A percentile compares a stretch with the other conserved stretches of the same genome.
phyloP scores from a whole-genome alignment of 1,140 invertebrate species.

The Aradophagus sp. region DNA sequence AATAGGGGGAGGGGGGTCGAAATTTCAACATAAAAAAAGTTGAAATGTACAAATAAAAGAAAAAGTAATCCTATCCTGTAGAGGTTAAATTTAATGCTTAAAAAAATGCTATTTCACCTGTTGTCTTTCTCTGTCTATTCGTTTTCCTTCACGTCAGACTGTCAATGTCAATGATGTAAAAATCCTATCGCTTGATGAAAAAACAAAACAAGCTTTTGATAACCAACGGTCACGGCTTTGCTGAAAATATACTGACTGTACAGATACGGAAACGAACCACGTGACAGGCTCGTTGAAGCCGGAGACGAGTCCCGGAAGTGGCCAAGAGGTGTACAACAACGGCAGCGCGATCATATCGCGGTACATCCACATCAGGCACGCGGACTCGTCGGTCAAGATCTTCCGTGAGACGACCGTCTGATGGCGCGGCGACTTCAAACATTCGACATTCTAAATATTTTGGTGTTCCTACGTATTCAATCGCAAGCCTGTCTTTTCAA shows the following conservation, averaged over 20 bases:
- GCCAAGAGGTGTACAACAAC: slow-evolving; percentile 56
- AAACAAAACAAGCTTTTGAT: no score
- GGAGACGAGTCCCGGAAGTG: slow-evolving; percentile 52
- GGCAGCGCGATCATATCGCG: slow-evolving; percentile 72
- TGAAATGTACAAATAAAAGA: no score
- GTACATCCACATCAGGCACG: slow-evolving; percentile 75
- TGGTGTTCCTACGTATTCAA: slow-evolving; percentile 63
- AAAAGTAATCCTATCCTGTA: no score
- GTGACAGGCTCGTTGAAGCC: slow-evolving; percentile 43
- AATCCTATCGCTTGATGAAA: no score
- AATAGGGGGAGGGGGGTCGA: no score
- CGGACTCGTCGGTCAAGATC: slow-evolving; percentile 74
- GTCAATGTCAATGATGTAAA: no score
- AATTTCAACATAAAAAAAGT: no score
- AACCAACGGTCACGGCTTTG: neutral
- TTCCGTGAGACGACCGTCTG: slow-evolving; percentile 76
- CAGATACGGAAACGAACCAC: slow-evolving; percentile 63
- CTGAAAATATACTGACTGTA: slow-evolving; percentile 17
- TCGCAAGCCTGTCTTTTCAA: no score
- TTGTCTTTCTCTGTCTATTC: no score
- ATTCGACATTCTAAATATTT: slow-evolving; percentile 62
- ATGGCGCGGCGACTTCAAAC: slow-evolving; percentile 41
- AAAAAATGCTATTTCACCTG: no score
- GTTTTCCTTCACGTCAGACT: no score
- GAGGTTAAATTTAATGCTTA: no score